A percentile compares a stretch with the other conserved stretches of the same genome.
phyloP scores from a whole-genome alignment of 2,888 invertebrate species.

The Blastobasis adustella region DNA sequence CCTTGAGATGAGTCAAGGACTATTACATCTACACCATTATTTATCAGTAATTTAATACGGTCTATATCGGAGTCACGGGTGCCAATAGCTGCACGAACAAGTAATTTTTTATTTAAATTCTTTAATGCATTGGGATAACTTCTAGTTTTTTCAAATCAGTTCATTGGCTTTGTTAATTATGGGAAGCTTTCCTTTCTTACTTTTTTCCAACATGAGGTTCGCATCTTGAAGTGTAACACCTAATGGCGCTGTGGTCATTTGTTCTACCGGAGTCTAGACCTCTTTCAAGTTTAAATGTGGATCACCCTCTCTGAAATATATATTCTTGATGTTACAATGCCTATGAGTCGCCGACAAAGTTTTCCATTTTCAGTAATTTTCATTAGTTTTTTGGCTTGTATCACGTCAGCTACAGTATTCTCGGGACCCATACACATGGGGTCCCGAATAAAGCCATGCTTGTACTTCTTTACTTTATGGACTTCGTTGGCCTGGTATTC shows the following conservation, averaged over 20 bases:
- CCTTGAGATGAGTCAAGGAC: conserved; percentile 98
- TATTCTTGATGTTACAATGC: conserved; percentile 97
- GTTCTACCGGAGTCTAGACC: conserved; percentile 90
- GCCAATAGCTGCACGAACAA: conserved; percentile 96
- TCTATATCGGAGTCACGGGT: conserved; percentile 90
- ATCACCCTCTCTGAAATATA: conserved; percentile 89
- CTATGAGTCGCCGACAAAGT: conserved; percentile 93
- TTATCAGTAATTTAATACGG: conserved; percentile 88
- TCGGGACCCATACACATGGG: conserved; percentile 94
- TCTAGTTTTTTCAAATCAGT: conserved; percentile 98
- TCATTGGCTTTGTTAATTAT: conserved; percentile 90
- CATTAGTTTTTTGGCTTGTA: conserved; percentile 90
- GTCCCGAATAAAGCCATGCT: conserved; percentile 94
- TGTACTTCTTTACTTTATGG: conserved; percentile 97
- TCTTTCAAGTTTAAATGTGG: conserved; percentile 79
- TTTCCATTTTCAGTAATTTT: conserved; percentile 96
- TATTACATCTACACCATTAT: conserved; percentile 97
- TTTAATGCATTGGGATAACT: conserved; percentile 98
- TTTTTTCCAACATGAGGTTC: conserved; percentile 94
- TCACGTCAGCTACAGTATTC: conserved; percentile 91
- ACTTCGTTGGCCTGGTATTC: conserved; percentile 97
- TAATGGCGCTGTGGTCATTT: conserved; percentile 91
- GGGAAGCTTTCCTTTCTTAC: conserved; percentile 95
- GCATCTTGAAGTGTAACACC: conserved; percentile 95
- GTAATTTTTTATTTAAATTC: conserved; percentile 94